Percentiles rank a stretch among this genome's conserved stretches.
Evolutionary conservation across 2,797 vertebrate genomes (phyloP).

Genomic region (Phrynocephalus forsythii): DNA sequence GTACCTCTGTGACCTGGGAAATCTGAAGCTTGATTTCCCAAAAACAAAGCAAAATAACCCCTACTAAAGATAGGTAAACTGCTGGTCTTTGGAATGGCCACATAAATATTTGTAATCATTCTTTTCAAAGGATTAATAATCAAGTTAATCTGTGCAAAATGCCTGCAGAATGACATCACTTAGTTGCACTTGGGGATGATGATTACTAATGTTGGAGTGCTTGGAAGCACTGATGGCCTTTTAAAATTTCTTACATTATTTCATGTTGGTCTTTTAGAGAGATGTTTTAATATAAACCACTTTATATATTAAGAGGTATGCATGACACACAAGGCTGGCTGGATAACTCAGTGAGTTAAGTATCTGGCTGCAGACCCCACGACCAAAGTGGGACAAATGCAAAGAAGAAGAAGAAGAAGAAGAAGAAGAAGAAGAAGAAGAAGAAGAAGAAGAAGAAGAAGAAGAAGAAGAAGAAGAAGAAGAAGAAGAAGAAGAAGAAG

Average conservation of each 20-base stretch:
- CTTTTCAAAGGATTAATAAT: constrained; percentile 61
- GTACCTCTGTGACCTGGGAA: constrained; percentile 68
- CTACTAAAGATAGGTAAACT: constrained; percentile 29
- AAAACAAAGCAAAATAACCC: constrained; percentile 54
- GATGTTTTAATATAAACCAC: no score
- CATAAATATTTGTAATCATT: constrained; percentile 52
- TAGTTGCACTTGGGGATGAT: constrained; percentile 41
- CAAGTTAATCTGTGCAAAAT: constrained; percentile 37
- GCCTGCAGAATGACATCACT: constrained; percentile 15
- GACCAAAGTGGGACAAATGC: no score
- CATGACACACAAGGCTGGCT: no score
- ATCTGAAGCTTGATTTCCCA: constrained; percentile 73
- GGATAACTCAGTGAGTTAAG: no score
- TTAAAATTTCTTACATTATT: neutral
- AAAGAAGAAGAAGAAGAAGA: no score
- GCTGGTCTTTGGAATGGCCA: constrained; percentile 48
- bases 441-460: no score
- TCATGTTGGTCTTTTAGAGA: neutral
- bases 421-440: no score
- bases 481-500: no score
- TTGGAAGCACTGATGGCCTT: neutral
- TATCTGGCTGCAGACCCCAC: no score
- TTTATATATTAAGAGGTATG: no score
- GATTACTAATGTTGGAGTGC: neutral
- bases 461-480: no score